Percentiles rank a stretch among this genome's conserved stretches.
phyloP scores from a whole-genome alignment of 1,140 invertebrate species.

The Lepidotrigona ventralis region DNA sequence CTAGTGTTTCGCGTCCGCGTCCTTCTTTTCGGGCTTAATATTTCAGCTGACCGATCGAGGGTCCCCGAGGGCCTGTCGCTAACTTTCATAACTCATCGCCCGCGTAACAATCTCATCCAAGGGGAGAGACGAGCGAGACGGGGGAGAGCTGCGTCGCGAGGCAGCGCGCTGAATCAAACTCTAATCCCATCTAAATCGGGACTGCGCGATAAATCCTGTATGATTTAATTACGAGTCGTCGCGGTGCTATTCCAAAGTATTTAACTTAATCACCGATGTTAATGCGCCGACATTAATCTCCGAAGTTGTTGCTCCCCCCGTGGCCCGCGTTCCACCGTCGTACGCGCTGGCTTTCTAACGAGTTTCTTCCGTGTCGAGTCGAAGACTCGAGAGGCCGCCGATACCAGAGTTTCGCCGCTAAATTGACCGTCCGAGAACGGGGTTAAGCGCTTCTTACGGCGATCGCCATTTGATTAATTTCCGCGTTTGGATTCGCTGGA shows the following conservation, averaged over 20 bases:
- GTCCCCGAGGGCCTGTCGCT: constrained; percentile 46
- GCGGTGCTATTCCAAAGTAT: constrained; percentile 39
- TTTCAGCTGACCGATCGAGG: constrained; percentile 55
- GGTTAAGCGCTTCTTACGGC: constrained; percentile 10
- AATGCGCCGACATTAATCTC: constrained; percentile 39
- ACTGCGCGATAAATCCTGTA: constrained; percentile 52
- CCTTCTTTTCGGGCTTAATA: constrained; percentile 44
- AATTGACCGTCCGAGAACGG: neutral
- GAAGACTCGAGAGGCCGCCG: neutral
- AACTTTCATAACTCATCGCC: constrained; percentile 61
- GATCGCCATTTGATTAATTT: neutral
- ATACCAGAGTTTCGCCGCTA: neutral
- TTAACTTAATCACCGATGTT: constrained; percentile 52
- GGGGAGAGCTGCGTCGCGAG: neutral
- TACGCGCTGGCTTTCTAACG: neutral
- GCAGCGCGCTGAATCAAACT: constrained; percentile 54
- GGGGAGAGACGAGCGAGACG: neutral
- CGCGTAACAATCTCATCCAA: constrained; percentile 11
- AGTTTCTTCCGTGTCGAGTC: constrained; percentile 20
- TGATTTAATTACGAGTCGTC: constrained; percentile 59
- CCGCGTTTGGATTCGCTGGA: neutral
- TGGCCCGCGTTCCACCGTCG: neutral
- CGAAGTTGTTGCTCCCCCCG: neutral
- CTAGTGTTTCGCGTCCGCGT: neutral
- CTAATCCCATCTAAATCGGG: constrained; percentile 55